Evolutionary conservation across 2,888 invertebrate genomes (phyloP).

Genomic region (Ichneumon xanthorius): DNA sequence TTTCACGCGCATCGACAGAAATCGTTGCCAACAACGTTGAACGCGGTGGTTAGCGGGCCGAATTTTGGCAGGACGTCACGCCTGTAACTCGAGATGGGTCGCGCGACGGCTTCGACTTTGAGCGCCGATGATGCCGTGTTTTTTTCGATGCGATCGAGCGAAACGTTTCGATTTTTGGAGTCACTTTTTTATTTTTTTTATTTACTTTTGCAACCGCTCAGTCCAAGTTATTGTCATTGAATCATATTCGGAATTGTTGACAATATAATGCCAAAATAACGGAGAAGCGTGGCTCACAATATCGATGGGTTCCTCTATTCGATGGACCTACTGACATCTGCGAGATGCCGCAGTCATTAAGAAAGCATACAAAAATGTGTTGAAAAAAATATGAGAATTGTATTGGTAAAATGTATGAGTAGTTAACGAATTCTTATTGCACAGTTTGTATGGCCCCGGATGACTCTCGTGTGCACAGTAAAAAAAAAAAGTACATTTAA

Average conservation of each 20-base stretch:
- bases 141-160: slow-evolving; percentile 29
- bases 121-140: slow-evolving; percentile 14
- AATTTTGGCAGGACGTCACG: slow-evolving; percentile 64
- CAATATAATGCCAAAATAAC: not conserved
- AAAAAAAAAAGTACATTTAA: not conserved
- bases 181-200: not conserved
- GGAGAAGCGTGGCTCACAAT: not conserved
- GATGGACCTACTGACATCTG: not conserved
- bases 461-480: not conserved
- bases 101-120: slow-evolving; percentile 71
- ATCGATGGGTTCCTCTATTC: not conserved
- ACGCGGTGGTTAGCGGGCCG: slow-evolving; percentile 33
- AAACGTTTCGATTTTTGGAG: not conserved
- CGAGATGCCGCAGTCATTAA: not conserved
- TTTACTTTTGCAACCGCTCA: not conserved
- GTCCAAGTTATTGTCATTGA: not conserved
- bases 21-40: slow-evolving; percentile 82
- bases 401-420: not conserved
- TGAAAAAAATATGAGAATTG: not conserved
- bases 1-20: slow-evolving; percentile 83
- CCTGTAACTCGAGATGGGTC: slow-evolving; percentile 72
- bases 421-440: not conserved
- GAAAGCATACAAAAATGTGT: not conserved
- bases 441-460: not conserved
- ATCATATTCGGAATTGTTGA: not conserved